phyloP scores from a whole-genome alignment of 2,888 invertebrate species.

The Eupithecia insigniata region DNA sequence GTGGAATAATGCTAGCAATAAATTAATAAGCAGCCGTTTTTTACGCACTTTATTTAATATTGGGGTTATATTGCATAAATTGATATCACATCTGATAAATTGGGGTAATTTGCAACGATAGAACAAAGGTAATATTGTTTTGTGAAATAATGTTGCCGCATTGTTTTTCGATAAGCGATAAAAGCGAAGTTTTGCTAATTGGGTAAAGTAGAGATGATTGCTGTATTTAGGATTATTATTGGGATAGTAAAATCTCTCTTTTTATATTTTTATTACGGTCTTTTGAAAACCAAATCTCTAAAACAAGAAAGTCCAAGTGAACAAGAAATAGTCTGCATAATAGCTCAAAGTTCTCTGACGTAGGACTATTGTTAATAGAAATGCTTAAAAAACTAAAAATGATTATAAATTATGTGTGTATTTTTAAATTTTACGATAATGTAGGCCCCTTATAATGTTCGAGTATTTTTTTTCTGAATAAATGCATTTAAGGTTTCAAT shows the following conservation, averaged over 20 bases:
- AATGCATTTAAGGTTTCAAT: no score
- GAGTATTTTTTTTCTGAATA: no score
- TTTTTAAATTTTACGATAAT: no score
- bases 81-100: not conserved
- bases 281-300: not conserved
- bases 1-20: slow-evolving; percentile 23
- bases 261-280: no score
- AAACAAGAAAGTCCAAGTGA: not conserved
- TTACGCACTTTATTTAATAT: slow-evolving; percentile 23
- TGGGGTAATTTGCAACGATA: not conserved
- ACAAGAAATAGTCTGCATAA: not conserved
- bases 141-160: not conserved
- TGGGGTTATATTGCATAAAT: slow-evolving; percentile 5
- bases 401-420: no score
- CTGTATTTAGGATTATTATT: no score
- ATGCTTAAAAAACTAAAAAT: no score
- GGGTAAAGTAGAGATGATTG: no score
- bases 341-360: no score
- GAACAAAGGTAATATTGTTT: not conserved
- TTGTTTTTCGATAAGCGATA: not conserved
- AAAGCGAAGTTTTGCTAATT: not conserved
- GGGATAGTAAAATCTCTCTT: no score
- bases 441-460: no score
- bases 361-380: no score
- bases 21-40: slow-evolving; percentile 26